A percentile compares a stretch with the other conserved stretches of the same genome.
Evolutionary conservation across 2,113 vertebrate species (phyloP).

Genomic region (Tachysurus vachellii): DNA sequence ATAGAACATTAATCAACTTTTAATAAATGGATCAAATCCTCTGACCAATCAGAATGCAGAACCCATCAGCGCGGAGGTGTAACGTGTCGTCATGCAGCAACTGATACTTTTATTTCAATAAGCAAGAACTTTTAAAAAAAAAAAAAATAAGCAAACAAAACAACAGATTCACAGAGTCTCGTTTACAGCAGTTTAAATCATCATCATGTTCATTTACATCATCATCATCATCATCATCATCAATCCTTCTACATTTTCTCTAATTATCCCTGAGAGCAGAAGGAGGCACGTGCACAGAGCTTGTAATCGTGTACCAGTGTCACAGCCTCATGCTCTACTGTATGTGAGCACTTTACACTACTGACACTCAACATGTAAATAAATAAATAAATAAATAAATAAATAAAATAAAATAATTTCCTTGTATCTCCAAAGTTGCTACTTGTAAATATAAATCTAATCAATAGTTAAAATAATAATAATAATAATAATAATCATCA

Average conservation of each 20-base stretch:
- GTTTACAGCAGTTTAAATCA: background rate
- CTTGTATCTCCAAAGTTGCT: too few relatives aligned
- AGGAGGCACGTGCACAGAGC: too few relatives aligned
- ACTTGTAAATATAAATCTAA: too few relatives aligned
- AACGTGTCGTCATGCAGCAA: background rate
- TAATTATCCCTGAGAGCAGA: background rate
- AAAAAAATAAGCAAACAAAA: background rate
- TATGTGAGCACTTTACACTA: too few relatives aligned
- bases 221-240: background rate
- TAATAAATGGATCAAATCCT: background rate
- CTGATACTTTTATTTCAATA: background rate
- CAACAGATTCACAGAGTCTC: background rate
- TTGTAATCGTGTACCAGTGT: too few relatives aligned
- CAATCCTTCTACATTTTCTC: background rate
- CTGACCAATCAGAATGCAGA: background rate
- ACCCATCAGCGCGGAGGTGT: background rate
- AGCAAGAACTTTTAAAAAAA: background rate
- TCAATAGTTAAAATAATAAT: too few relatives aligned
- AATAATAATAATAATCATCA: too few relatives aligned
- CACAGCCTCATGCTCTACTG: too few relatives aligned
- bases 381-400: too few relatives aligned
- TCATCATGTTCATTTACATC: background rate
- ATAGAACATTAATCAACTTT: background rate
- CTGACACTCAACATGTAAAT: too few relatives aligned
- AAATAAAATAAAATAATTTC: too few relatives aligned